A percentile compares a stretch with the other conserved stretches of the same genome.
Conservation (phyloP, 2,113 vertebrate genomes). For the Ailurus styani region DNA sequence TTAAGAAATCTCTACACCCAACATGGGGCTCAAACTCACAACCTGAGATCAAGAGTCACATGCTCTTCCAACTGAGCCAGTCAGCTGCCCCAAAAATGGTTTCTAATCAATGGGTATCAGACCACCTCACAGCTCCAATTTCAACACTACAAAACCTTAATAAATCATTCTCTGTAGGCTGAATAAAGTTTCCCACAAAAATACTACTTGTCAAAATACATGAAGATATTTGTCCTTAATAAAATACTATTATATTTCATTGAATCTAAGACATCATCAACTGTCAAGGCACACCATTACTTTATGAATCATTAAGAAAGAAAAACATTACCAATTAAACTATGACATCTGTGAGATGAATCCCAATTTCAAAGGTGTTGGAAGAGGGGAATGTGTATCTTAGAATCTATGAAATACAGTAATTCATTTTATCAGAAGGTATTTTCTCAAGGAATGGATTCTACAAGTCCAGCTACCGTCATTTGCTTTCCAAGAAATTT, state of each 20-base stretch:
- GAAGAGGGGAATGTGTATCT: background rate
- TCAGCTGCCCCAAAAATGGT: background rate
- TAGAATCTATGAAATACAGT: background rate
- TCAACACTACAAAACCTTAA: background rate
- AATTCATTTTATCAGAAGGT: background rate
- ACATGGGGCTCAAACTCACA: background rate
- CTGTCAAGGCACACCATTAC: background rate
- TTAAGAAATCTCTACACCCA: background rate
- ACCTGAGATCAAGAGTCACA: background rate
- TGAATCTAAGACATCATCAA: background rate
- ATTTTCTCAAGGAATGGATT: background rate
- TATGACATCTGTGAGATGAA: background rate
- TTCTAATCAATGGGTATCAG: background rate
- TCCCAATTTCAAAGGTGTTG: background rate
- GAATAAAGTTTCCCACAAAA: background rate
- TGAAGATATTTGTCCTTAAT: background rate
- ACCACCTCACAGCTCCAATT: background rate
- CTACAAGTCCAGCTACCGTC: background rate
- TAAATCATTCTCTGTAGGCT: background rate
- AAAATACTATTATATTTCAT: background rate
- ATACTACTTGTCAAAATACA: background rate
- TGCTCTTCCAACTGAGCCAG: background rate
- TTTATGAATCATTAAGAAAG: background rate
- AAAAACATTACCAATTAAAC: slow-evolving; percentile 3
- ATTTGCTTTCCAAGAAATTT: background rate